Conservation (phyloP, 2,888 invertebrate species). For the Drosophila falleni region DNA sequence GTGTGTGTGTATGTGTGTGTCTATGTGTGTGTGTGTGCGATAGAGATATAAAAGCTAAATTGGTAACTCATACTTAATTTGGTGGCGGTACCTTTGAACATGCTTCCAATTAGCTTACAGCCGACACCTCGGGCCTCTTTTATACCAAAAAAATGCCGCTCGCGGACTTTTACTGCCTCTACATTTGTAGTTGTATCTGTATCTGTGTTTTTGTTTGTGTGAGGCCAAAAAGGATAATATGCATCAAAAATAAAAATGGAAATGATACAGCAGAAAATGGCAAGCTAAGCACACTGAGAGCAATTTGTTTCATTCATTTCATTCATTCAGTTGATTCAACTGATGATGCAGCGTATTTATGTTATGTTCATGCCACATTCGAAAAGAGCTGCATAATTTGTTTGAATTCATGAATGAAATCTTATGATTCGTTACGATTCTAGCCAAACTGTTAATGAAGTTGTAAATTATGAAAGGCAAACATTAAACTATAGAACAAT, state of each 20-base stretch:
- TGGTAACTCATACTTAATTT: slow-evolving; percentile 85
- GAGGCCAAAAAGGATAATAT: slow-evolving; percentile 64
- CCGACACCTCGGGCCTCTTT: slow-evolving; percentile 84
- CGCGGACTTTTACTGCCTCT: slow-evolving; percentile 26
- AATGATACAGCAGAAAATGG: slow-evolving; percentile 72
- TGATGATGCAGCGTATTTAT: slow-evolving; percentile 64
- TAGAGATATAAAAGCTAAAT: slow-evolving; percentile 85
- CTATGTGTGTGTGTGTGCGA: slow-evolving; percentile 59
- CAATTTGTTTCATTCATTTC: slow-evolving; percentile 72
- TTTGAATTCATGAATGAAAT: slow-evolving; percentile 67
- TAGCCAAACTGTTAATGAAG: slow-evolving; percentile 60
- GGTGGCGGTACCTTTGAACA: slow-evolving; percentile 85
- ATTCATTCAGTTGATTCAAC: slow-evolving; percentile 15
- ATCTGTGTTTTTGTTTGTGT: slow-evolving; percentile 19
- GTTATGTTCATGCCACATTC: slow-evolving; percentile 33
- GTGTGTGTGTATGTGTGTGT: slow-evolving; percentile 13
- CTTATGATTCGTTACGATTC: slow-evolving; percentile 51
- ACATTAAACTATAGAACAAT: slow-evolving; percentile 12
- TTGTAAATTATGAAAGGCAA: slow-evolving; percentile 56
- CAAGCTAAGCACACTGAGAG: slow-evolving; percentile 56
- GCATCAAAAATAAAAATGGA: slow-evolving; percentile 55
- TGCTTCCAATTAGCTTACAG: slow-evolving; percentile 86
- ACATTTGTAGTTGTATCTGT: background rate
- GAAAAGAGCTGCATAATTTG: slow-evolving; percentile 16
- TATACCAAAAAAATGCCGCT: slow-evolving; percentile 44